phyloP scores from a whole-genome alignment of 2,113 vertebrate species.

The Ptychochromis oligacanthus region DNA sequence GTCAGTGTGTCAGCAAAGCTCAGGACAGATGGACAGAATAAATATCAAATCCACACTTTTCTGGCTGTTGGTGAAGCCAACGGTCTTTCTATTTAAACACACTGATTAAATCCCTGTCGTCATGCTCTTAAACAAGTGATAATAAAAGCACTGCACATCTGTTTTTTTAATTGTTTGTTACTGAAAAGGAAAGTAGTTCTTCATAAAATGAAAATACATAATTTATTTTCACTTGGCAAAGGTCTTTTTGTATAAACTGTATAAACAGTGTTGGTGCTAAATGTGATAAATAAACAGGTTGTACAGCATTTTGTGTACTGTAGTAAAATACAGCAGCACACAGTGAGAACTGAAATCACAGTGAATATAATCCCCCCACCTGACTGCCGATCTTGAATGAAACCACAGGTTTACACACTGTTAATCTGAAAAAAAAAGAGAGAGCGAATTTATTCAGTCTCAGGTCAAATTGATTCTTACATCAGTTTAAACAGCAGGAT shows the following conservation, averaged over 20 bases:
- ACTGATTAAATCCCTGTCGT: background rate
- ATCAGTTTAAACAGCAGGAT: background rate
- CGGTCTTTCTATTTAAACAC: background rate
- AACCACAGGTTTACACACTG: background rate
- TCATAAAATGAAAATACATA: background rate
- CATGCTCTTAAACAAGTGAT: background rate
- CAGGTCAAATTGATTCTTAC: background rate
- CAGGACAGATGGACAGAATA: constrained; percentile 57
- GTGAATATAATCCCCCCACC: background rate
- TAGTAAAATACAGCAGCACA: background rate
- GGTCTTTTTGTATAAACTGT: background rate
- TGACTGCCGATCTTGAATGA: background rate
- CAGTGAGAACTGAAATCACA: background rate
- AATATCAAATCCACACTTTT: constrained; percentile 23
- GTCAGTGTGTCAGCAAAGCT: constrained; percentile 43
- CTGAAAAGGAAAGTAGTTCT: background rate
- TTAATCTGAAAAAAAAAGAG: background rate
- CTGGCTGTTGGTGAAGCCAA: constrained; percentile 18
- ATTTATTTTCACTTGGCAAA: background rate
- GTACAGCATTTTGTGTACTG: background rate
- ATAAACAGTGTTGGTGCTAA: background rate
- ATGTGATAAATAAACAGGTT: background rate
- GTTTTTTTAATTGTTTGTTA: background rate
- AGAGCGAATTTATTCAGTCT: background rate
- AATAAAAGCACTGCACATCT: background rate